These are phyloP conservation scores for Myotis lucifugus DNA, from an alignment of 2,113 vertebrate genomes.

Conservation along the genomic window DNA sequence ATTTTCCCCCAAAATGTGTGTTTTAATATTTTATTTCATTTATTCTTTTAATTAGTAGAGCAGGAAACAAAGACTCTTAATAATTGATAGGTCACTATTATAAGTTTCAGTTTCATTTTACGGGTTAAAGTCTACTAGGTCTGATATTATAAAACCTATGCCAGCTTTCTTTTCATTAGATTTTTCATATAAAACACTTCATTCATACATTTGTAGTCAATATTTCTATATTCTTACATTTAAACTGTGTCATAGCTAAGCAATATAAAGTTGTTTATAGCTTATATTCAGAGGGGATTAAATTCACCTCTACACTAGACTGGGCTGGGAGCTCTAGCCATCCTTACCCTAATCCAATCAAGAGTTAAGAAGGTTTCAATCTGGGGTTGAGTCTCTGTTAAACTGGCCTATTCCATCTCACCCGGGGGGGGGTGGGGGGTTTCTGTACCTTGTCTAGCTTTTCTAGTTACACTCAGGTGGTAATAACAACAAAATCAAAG, in stretches of 20 bases:
- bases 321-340: neutral
- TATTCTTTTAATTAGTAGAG: neutral
- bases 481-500: neutral
- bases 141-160: neutral
- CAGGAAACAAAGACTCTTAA: neutral
- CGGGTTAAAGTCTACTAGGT: neutral
- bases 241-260: neutral
- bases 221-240: neutral
- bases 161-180: neutral
- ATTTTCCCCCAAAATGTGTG: neutral
- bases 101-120: neutral
- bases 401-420: neutral
- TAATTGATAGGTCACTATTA: neutral
- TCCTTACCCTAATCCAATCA: slow-evolving; percentile 17
- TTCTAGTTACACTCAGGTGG: neutral
- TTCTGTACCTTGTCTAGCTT: neutral
- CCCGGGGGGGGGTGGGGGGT: too few relatives aligned
- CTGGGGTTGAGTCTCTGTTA: neutral
- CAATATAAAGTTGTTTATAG: neutral
- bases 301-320: neutral
- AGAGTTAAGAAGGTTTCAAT: neutral
- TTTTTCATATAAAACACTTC: neutral
- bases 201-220: neutral
- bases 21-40: neutral
- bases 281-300: neutral